Evolutionary conservation across 2,113 vertebrate genomes (phyloP).

Genomic region (Hemibagrus wyckioides): DNA sequence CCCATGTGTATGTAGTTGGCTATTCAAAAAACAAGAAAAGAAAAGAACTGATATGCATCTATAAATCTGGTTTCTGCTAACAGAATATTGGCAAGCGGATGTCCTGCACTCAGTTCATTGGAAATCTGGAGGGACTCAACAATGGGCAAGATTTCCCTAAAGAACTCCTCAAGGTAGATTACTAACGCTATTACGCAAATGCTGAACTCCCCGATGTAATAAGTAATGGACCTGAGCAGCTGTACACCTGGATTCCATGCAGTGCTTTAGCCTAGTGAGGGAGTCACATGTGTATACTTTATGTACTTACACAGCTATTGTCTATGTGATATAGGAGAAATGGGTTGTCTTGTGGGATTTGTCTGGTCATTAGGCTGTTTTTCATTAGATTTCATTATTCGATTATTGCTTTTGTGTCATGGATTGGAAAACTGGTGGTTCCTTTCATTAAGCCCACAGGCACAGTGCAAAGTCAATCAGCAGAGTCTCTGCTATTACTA

Average conservation of each 20-base stretch:
- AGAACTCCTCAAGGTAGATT: slow-evolving; percentile 92
- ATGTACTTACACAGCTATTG: neutral
- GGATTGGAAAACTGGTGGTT: slow-evolving; percentile 23
- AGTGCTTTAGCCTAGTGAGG: neutral
- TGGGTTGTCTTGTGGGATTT: slow-evolving; percentile 19
- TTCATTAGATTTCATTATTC: slow-evolving; percentile 52
- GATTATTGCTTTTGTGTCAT: slow-evolving; percentile 43
- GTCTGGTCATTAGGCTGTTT: slow-evolving; percentile 31
- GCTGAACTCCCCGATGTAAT: neutral
- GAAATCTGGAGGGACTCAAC: slow-evolving; percentile 93
- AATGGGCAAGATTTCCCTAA: slow-evolving; percentile 88
- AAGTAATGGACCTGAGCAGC: neutral
- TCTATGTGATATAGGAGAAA: slow-evolving; percentile 21
- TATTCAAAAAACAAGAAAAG: neutral
- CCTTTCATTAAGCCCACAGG: slow-evolving; percentile 46
- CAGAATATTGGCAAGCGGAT: slow-evolving; percentile 96
- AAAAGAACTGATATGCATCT: neutral
- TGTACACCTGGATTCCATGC: neutral
- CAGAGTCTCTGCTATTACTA: slow-evolving; percentile 30
- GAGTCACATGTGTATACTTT: slow-evolving; percentile 1
- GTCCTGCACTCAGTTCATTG: slow-evolving; percentile 90
- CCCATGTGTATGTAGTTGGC: neutral
- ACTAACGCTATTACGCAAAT: neutral
- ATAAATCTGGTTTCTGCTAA: neutral
- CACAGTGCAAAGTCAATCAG: slow-evolving; percentile 43